Percentiles rank a stretch among this genome's conserved stretches.
phyloP scores from a whole-genome alignment of 2,113 vertebrate species.

The Rhea pennata region DNA sequence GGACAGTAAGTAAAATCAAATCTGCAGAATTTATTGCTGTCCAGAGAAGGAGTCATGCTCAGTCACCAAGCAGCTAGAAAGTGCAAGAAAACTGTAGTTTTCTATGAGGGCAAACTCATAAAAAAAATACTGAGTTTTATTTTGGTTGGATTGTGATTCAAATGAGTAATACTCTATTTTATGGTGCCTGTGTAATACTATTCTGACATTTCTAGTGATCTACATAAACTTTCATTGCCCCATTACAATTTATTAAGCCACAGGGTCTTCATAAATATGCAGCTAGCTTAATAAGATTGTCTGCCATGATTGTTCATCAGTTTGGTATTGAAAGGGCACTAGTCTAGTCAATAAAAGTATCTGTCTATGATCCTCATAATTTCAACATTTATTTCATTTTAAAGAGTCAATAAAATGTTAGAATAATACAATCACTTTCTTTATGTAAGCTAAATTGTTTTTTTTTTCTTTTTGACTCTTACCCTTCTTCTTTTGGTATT shows the following conservation, averaged over 20 bases:
- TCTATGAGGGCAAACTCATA: not conserved
- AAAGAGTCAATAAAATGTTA: constrained; percentile 39
- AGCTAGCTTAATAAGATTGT: constrained; percentile 46
- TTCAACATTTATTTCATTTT: constrained; percentile 2
- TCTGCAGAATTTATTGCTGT: not conserved
- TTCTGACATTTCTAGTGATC: constrained; percentile 62
- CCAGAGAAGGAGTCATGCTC: not conserved
- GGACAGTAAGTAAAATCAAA: not conserved
- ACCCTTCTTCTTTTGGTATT: constrained; percentile 10
- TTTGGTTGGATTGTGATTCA: constrained; percentile 30
- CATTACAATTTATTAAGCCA: constrained; percentile 57
- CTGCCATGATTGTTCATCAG: constrained; percentile 49
- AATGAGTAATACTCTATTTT: constrained; percentile 42
- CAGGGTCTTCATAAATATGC: constrained; percentile 51
- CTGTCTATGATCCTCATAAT: not conserved
- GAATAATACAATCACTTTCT: constrained; percentile 34
- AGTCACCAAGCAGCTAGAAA: not conserved
- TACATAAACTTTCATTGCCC: constrained; percentile 57
- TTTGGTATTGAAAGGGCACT: constrained; percentile 56
- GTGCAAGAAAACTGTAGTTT: constrained; percentile 26
- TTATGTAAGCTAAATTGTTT: constrained; percentile 17
- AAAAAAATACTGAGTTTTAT: constrained; percentile 25
- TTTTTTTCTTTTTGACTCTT: constrained; percentile 25
- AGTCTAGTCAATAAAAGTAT: constrained; percentile 50
- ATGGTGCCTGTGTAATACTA: constrained; percentile 12